Evolutionary conservation across 1,140 invertebrate species (phyloP), one percentile per base, ranked within the genome.

Genomic region (Trissolcus basalis): DNA sequence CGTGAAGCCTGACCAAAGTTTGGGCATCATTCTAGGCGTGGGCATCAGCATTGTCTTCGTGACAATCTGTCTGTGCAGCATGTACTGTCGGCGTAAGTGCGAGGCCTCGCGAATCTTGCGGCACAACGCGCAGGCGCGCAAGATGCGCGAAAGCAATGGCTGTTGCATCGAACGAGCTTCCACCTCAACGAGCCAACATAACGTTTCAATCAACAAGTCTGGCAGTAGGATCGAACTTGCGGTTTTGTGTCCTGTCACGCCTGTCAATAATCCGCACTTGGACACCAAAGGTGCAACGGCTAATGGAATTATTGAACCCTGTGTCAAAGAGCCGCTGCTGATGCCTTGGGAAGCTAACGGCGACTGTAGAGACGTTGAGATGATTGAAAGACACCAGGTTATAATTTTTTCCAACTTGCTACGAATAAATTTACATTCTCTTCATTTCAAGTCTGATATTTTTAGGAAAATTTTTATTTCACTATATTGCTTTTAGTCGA

Each of bases 331-430:
- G 43, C 86, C 88, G 19, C 78, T 90, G 19, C 72, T 90, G 44
- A 77, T 81, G 13, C 69, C 87, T 49, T 88, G 89, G 88, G 78
- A 85, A 56, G 75, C 84, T 15, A 89, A 90, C 73, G 89, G 88
- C 27, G 83, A 87, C 56, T 78, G 82, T 27, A 87, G 87, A 47
- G 83, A 87, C 80, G 81, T 90, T 50, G 83, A 87, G 59, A 90
- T 90, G 43, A 90, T 87, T 41, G 89, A 90, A 83, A 90, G 90
- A 85, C 89, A 90, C 48, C 88, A 90, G 86, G 90, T 91, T 84
- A 79, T n/a, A 27, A 27, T 27, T 27, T 27, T 27, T 27, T n/a
- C n/a, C 1, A 27, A 27, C 6, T 27, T 3, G 6, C 19, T 6
- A 27, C 6, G 19, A 27, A 27, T n/a, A n/a, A n/a, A n/a, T n/a